Evolutionary conservation across 2,888 invertebrate genomes (phyloP).

Genomic region (Epinotia ramella): DNA sequence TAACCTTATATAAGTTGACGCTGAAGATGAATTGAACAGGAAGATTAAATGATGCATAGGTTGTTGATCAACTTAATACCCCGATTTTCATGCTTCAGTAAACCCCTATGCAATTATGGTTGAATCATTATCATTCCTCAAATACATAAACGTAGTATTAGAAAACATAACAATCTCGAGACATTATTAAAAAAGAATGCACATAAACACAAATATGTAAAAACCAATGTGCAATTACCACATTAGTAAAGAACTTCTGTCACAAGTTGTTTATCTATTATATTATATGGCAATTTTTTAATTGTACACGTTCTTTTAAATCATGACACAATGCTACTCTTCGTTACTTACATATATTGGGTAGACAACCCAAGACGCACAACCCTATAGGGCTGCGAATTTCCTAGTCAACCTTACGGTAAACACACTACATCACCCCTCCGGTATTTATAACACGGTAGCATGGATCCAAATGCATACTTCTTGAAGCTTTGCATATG

Average conservation of each 20-base stretch:
- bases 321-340: background rate
- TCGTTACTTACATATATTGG: background rate
- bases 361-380: background rate
- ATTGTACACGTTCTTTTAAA: background rate
- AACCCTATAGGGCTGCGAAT: background rate
- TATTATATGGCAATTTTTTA: background rate
- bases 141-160: background rate
- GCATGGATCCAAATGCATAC: conserved; percentile 15
- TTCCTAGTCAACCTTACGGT: conserved; percentile 6
- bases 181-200: background rate
- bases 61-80: background rate
- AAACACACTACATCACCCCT: conserved; percentile 20
- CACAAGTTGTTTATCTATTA: conserved; percentile 51
- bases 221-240: background rate
- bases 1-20: background rate
- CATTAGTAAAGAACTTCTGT: conserved; percentile 41
- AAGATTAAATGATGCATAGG: background rate
- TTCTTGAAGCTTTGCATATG: conserved; percentile 18
- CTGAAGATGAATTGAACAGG: background rate
- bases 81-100: background rate
- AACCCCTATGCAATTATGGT: background rate
- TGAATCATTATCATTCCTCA: background rate
- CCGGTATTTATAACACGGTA: conserved; percentile 23
- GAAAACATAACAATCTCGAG: background rate
- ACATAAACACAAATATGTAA: background rate